Evolutionary conservation across 2,888 invertebrate genomes (phyloP).

Genomic region (Bugulina stolonifera): DNA sequence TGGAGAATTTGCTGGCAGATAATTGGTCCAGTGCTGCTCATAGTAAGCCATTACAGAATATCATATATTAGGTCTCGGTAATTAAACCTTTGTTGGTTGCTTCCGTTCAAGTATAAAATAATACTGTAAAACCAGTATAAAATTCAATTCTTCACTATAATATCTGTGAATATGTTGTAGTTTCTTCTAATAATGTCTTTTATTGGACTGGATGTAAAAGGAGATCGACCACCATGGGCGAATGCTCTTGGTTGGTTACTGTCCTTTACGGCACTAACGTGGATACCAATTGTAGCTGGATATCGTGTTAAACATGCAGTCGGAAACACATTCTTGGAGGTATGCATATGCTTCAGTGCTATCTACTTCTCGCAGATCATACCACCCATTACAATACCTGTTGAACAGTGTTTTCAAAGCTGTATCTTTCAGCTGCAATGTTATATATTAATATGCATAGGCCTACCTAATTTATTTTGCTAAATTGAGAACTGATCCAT

Average conservation of each 20-base stretch:
- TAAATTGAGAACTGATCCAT: too few relatives aligned
- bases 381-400: too few relatives aligned
- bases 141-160: background rate
- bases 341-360: background rate
- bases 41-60: background rate
- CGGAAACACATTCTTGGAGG: constrained; percentile 2
- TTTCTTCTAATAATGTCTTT: constrained; percentile 73
- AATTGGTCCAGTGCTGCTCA: background rate
- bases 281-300: constrained; percentile 55
- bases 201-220: constrained; percentile 71
- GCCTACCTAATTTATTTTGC: too few relatives aligned
- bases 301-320: background rate
- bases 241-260: constrained; percentile 71
- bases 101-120: background rate
- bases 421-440: too few relatives aligned
- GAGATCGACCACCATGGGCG: constrained; percentile 72
- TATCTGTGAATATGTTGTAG: constrained; percentile 48
- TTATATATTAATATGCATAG: too few relatives aligned
- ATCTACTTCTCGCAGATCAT: too few relatives aligned
- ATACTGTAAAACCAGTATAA: background rate
- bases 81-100: too few relatives aligned
- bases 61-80: too few relatives aligned
- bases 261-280: constrained; percentile 66
- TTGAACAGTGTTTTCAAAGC: too few relatives aligned
- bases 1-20: constrained; percentile 20